Base-by-base conservation (phyloP, 2,797 vertebrate species). In the Neoniphon sammara region DNA sequence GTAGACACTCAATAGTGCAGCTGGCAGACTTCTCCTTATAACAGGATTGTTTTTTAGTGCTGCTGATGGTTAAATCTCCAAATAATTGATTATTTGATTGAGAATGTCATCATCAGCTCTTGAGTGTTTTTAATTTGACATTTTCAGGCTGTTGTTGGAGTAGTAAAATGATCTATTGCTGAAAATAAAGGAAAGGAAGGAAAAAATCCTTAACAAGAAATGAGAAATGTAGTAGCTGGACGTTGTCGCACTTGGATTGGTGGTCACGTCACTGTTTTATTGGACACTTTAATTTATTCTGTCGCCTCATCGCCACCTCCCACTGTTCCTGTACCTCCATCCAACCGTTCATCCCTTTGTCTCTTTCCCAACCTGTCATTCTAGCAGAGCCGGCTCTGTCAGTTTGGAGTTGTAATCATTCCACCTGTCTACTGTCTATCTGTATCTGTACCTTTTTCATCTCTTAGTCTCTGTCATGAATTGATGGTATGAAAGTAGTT, bases 351-450 rank as follows among this genome's bases (percentile, higher is more conserved):
- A 12, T 34, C 31, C 46, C 52, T 25, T 2, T 3, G 17, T n/a
- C 17, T 23, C 17, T 66, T 50, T 14, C 10, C 54, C 53, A 87
- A 89, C 89, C 82, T 62, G 88, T 85, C 85, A 46, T 72, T 90
- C 88, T 81, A 85, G 88, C 82, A 53, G 50, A 86, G 63, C 81
- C 65, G 55, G 81, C 60, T 89, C 66, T 63, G n/a, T 87, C 55
- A n/a, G 56, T 84, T 75, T 87, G 20, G 49, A 76, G 27, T 30
- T 34, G 4, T 0, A 30, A 58, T 77, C 64, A 17, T 64, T 60
- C 60, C 55, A 34, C 62, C 74, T 27, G 18, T 36, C 20, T 21
- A 25, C 27, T 50, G n/a, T 23, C 8, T 66, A 55, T 58, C 12
- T 60, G 23, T 53, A 1, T 12, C 0, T 23, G 8, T 46, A 46